Percentiles rank a stretch among this genome's conserved stretches.
phyloP scores from a whole-genome alignment of 2,113 vertebrate genomes.

The Bungarus multicinctus region DNA sequence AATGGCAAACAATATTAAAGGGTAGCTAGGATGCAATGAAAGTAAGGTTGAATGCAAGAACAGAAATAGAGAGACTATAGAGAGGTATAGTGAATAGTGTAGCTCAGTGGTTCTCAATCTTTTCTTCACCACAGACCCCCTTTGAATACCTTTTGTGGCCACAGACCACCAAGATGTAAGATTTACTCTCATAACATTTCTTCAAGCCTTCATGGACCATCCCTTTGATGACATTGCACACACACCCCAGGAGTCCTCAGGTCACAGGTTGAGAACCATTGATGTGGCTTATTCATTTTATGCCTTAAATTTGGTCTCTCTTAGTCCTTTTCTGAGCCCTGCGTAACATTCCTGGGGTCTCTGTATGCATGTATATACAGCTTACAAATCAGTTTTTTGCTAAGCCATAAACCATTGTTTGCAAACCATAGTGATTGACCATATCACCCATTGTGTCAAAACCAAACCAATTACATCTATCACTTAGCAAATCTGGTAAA shows the following conservation, averaged over 20 bases:
- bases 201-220: not conserved
- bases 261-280: not conserved
- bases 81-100: not conserved
- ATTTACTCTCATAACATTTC: not conserved
- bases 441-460: not conserved
- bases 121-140: not conserved
- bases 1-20: not conserved
- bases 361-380: not conserved
- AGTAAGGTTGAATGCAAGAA: not conserved
- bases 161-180: not conserved
- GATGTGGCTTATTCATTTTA: not conserved
- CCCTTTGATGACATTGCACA: not conserved
- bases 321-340: not conserved
- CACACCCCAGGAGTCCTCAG: no score
- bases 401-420: not conserved
- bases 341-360: not conserved
- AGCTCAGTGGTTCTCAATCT: not conserved
- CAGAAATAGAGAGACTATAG: not conserved
- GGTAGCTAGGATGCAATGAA: not conserved
- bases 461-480: not conserved
- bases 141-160: not conserved
- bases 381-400: not conserved
- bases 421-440: not conserved
- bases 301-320: not conserved
- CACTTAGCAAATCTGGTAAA: not conserved